Evolutionary conservation across 2,113 vertebrate species (phyloP).

Genomic region (Labeo catla): DNA sequence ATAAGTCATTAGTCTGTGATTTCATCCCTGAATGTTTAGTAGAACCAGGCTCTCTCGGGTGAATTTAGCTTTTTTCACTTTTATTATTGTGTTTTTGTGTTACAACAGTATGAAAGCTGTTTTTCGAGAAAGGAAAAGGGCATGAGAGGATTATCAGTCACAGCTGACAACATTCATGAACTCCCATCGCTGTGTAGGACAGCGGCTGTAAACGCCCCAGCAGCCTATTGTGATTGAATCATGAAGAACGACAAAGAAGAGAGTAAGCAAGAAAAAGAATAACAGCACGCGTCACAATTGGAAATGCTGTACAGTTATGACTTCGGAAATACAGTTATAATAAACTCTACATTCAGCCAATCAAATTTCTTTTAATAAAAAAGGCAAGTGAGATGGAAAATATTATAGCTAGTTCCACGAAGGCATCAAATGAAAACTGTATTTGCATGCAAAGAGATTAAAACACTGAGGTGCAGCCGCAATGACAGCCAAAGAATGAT

Average conservation of each 20-base stretch:
- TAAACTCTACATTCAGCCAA: constrained; percentile 51
- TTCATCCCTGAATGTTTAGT: background rate
- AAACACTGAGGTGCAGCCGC: background rate
- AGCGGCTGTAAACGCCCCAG: background rate
- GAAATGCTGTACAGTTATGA: constrained; percentile 42
- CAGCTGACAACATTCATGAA: constrained; percentile 27
- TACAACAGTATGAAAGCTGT: background rate
- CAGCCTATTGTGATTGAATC: background rate
- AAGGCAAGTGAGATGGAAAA: constrained; percentile 16
- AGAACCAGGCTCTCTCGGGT: background rate
- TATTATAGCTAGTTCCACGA: constrained; percentile 42
- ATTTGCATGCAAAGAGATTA: constrained; percentile 24
- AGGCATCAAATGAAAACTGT: constrained; percentile 19
- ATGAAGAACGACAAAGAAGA: background rate
- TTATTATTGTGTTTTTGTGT: background rate
- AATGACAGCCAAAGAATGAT: background rate
- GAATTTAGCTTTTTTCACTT: background rate
- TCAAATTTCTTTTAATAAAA: constrained; percentile 59
- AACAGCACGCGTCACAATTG: constrained; percentile 47
- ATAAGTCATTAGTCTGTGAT: constrained; percentile 4
- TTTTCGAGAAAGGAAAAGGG: constrained; percentile 41
- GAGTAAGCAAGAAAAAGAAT: constrained; percentile 25
- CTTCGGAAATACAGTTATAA: constrained; percentile 56
- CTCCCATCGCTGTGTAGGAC: background rate
- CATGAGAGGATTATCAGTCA: constrained; percentile 40